Evolutionary conservation across 1,140 invertebrate species (phyloP).

Genomic region (Nylanderia fulva): DNA sequence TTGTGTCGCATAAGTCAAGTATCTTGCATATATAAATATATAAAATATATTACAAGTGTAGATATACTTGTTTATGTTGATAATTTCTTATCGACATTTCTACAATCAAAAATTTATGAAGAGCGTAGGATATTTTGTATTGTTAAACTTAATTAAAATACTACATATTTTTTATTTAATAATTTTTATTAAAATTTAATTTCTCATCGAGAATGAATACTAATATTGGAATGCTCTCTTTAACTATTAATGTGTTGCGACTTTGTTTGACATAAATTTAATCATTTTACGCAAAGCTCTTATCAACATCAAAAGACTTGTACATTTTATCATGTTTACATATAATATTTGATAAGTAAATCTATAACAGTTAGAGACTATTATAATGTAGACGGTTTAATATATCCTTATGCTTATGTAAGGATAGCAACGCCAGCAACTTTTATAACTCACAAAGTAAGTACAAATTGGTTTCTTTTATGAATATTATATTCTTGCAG

Average conservation of each 20-base stretch:
- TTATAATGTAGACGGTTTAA: constrained; percentile 25
- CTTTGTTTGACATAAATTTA: constrained; percentile 72
- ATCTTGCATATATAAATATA: no score
- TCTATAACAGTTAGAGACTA: not conserved
- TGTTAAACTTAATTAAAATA: no score
- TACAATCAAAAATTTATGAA: no score
- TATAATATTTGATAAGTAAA: not conserved
- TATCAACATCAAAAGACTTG: not conserved
- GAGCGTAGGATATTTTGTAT: no score
- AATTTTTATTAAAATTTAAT: constrained; percentile 7
- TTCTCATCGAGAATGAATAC: constrained; percentile 8
- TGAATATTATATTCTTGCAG: not conserved
- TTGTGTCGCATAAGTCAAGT: no score
- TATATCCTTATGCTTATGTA: constrained; percentile 57
- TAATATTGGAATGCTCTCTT: constrained; percentile 60
- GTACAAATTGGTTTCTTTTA: not conserved
- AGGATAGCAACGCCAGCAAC: constrained; percentile 28
- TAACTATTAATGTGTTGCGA: constrained; percentile 68
- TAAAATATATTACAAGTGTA: no score
- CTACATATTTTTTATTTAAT: not conserved
- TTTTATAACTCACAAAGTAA: not conserved
- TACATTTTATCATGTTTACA: not conserved
- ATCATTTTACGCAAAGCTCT: constrained; percentile 39
- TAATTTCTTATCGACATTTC: no score
- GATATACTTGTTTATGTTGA: no score